A percentile compares a stretch with the other conserved stretches of the same genome.
These are phyloP conservation scores for Ctenopoma multispine DNA, from an alignment of 2,797 vertebrate species.

Conservation along the genomic window DNA sequence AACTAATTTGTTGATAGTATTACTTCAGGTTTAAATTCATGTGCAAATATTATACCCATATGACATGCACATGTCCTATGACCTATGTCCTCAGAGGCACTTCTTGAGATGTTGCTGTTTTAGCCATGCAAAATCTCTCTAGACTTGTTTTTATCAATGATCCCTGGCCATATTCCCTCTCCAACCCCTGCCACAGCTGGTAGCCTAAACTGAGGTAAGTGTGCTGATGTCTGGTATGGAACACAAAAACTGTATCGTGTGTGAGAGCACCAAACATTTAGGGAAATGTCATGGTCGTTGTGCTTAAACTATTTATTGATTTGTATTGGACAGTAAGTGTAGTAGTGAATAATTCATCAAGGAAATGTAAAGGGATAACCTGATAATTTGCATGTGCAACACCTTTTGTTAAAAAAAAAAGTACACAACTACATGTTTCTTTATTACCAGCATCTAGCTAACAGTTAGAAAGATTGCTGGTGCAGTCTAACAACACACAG, in stretches of 20 bases:
- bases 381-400: no score
- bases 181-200: conserved; percentile 27
- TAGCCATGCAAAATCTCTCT: conserved; percentile 55
- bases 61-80: background rate
- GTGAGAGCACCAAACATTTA: background rate
- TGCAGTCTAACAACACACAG: conserved; percentile 3
- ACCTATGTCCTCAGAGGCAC: background rate
- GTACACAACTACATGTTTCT: no score
- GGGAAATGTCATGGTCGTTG: background rate
- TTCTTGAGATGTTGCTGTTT: conserved; percentile 28
- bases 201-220: conserved; percentile 26
- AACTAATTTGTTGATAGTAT: no score
- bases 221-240: background rate
- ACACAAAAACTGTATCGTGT: background rate
- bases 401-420: no score
- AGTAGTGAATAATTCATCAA: no score
- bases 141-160: conserved; percentile 49
- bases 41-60: background rate
- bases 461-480: background rate
- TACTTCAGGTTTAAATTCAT: background rate
- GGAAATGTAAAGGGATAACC: no score
- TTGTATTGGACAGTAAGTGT: no score
- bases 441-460: no score
- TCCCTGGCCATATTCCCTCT: conserved; percentile 32
- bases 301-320: background rate